These are phyloP conservation scores for Ginglymostoma cirratum DNA, from an alignment of 2,113 vertebrate species.

Conservation along the genomic window DNA sequence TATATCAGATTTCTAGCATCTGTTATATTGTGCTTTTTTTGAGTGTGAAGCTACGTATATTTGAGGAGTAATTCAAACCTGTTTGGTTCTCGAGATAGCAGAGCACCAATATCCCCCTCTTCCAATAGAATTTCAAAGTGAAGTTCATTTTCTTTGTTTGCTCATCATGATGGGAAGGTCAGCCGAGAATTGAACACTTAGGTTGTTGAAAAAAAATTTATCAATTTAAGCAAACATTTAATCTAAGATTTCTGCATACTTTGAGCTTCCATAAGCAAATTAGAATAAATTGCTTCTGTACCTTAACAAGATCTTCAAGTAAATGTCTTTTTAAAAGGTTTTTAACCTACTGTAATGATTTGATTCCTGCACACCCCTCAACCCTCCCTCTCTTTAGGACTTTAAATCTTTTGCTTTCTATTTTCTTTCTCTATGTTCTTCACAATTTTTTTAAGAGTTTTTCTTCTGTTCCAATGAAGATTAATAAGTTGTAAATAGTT, in stretches of 20 bases:
- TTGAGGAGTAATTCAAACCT: not conserved
- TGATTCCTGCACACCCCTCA: not conserved
- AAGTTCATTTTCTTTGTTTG: not conserved
- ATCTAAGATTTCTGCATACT: not conserved
- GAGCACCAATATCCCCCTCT: not conserved
- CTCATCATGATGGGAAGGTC: too few relatives aligned
- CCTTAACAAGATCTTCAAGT: not conserved
- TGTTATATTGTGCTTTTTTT: not conserved
- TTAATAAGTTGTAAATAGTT: not conserved
- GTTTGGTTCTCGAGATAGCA: not conserved
- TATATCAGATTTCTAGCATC: not conserved
- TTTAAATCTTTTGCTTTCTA: not conserved
- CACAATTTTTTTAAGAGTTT: not conserved
- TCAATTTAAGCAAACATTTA: not conserved
- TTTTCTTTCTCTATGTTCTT: not conserved
- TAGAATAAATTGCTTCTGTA: not conserved
- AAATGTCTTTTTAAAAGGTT: not conserved
- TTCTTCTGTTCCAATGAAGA: too few relatives aligned
- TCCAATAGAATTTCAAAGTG: not conserved
- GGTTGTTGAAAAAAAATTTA: too few relatives aligned
- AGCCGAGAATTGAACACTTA: not conserved
- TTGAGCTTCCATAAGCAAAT: not conserved
- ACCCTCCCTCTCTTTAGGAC: not conserved
- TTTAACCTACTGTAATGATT: not conserved
- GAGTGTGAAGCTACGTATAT: not conserved